Base-by-base conservation (phyloP, 2,797 vertebrate species). In the Pseudochirops cupreus region DNA sequence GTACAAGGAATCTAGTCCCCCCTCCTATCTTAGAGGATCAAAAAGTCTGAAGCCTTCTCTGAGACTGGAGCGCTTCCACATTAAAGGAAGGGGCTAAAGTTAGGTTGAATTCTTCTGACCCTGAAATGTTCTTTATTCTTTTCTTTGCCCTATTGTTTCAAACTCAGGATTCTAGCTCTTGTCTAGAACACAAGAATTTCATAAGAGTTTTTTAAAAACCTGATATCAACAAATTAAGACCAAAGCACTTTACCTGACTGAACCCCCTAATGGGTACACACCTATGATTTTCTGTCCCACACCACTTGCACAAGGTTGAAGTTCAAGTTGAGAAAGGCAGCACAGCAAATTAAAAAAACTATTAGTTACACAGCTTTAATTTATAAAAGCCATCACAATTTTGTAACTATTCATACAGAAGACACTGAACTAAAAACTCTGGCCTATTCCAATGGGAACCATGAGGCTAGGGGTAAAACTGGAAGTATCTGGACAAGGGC, bases 101-200 rank as follows among this genome's bases (percentile, higher is more conserved):
- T 92, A 52, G 55, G 54, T 46, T 93, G 56, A 56, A 39, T 90
- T 94, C 54, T 94, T 95, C 92, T 33, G 92, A 94, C 94, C n/a
- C 62, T 46, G 53, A 95, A 56, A 92, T 91, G 50, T 39, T 5
- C 46, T 95, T 94, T 92, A 82, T 82, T 82, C 39, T 7, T 82
- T 39, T 82, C 24, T 82, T 46, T 82, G 39, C 21, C 21, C 74
- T 82, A 91, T 31, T 57, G 9, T 24, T 62, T 67, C 92, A 93
- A 11, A 74, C 87, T 67, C 93, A 29, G 82, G 93, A 89, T 82
- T 89, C 53, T 4, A 93, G 90, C 31, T 95, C 90, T 92, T 91
- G 24, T 89, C 95, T 87, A 95, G 55, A 97, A 94, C 59, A 96
- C 89, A 94, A 93, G 95, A 95, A 90, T 50, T 74, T 89, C 54